Evolutionary conservation across 2,113 vertebrate genomes (phyloP).

Genomic region (Amia ocellicauda): DNA sequence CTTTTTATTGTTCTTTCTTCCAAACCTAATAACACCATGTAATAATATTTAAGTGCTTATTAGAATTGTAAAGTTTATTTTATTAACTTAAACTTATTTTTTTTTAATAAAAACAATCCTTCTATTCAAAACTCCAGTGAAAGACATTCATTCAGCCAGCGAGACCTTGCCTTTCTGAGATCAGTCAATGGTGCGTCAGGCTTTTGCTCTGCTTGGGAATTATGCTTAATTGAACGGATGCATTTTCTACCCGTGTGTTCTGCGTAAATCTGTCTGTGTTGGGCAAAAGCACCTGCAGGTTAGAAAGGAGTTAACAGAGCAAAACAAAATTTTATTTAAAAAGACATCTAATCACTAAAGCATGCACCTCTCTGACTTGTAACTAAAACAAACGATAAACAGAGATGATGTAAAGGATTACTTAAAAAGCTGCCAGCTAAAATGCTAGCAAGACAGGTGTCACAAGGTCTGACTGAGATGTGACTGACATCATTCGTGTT

Average conservation of each 20-base stretch:
- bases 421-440: constrained; percentile 41
- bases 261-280: constrained; percentile 36
- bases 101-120: too few species aligned
- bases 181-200: too few species aligned
- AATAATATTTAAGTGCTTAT: constrained; percentile 16
- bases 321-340: too few species aligned
- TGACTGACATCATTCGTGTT: constrained; percentile 22
- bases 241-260: constrained; percentile 4
- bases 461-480: constrained; percentile 24
- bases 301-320: constrained; percentile 38
- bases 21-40: constrained; percentile 6
- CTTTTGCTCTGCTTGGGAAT: too few species aligned
- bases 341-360: constrained; percentile 48
- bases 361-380: constrained; percentile 43
- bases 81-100: too few species aligned
- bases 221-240: too few species aligned
- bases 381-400: constrained; percentile 65
- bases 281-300: constrained; percentile 36
- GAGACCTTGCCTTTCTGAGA: too few species aligned
- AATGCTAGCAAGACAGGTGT: constrained; percentile 46
- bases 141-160: too few species aligned
- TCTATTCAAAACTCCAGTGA: too few species aligned
- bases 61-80: background rate
- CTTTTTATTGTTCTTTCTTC: too few species aligned
- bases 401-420: constrained; percentile 55